Evolutionary conservation across 2,113 vertebrate genomes (phyloP).

Genomic region (human): GRCh38 chr1:172529501-172530000

Average conservation of each 20-base stretch:
- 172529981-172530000: not conserved
- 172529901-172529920: not conserved
- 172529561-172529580: not conserved
- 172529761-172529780: not conserved
- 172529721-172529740: not conserved
- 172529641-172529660: not conserved
- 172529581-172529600: not conserved
- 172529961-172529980: not conserved
- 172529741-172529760: not conserved
- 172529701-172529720: not conserved
- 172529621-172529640: not conserved
- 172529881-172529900: not conserved
- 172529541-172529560: not conserved
- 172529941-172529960: not conserved
- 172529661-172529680: not conserved
- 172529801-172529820: not conserved
- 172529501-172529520: not conserved
- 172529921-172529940: not conserved
- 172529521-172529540: not conserved
- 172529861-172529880: not conserved
- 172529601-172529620: not conserved
- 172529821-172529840: not conserved
- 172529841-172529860: not conserved
- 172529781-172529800: not conserved
- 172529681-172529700: not conserved